A percentile compares a stretch with the other conserved stretches of the same genome.
Conservation (phyloP, 2,113 vertebrate species). For the Phaethornis superciliosus region DNA sequence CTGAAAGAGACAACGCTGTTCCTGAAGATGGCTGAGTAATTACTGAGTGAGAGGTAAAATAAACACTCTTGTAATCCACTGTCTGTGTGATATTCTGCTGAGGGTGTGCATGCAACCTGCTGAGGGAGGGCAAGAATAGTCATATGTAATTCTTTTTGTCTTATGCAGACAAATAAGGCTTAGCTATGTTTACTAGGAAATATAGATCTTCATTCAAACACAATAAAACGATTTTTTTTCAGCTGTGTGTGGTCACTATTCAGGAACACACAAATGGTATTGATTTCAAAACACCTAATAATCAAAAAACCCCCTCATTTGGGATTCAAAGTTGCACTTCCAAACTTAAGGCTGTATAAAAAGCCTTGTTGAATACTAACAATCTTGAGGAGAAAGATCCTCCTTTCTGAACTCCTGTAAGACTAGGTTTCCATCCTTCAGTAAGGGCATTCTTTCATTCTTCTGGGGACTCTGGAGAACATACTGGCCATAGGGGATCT, state of each 20-base stretch:
- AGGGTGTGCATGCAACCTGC: background rate
- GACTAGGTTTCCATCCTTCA: background rate
- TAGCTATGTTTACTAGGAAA: background rate
- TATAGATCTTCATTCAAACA: background rate
- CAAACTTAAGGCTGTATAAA: background rate
- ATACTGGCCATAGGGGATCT: background rate
- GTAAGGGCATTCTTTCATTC: background rate
- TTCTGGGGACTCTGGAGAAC: background rate
- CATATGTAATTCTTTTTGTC: background rate
- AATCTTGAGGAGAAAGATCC: background rate
- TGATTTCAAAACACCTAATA: background rate
- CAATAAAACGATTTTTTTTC: background rate
- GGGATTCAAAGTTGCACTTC: background rate
- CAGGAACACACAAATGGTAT: background rate
- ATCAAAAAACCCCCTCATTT: background rate
- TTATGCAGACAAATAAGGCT: background rate
- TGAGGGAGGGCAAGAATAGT: background rate
- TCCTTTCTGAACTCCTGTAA: background rate
- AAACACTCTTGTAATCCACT: slow-evolving; percentile 13
- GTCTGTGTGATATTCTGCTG: background rate
- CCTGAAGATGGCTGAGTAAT: slow-evolving; percentile 21
- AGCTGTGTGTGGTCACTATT: background rate
- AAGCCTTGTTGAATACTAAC: background rate
- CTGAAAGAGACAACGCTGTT: slow-evolving; percentile 42
- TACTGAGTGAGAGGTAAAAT: slow-evolving; percentile 19